Evolutionary conservation across 2,888 invertebrate genomes (phyloP).

Genomic region (Agapostemon virescens): DNA sequence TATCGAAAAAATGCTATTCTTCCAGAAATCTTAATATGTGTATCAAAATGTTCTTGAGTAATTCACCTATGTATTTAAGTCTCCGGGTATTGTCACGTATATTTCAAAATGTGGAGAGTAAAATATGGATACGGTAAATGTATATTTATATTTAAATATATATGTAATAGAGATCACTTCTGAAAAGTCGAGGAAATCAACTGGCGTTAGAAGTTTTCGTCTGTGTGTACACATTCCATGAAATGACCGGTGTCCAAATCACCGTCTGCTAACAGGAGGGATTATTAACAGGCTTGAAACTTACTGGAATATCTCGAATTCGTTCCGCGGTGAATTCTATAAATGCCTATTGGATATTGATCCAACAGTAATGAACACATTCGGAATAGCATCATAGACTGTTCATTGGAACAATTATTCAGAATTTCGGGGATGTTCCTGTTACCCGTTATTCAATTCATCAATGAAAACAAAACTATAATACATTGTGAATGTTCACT

Average conservation of each 20-base stretch:
- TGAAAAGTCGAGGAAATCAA: no score
- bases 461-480: background rate
- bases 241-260: background rate
- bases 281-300: constrained; percentile 31
- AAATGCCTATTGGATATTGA: constrained; percentile 44
- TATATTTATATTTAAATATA: no score
- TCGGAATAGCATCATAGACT: constrained; percentile 12
- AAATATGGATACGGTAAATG: no score
- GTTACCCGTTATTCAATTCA: background rate
- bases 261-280: background rate
- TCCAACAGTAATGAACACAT: constrained; percentile 38
- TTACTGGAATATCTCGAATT: constrained; percentile 36
- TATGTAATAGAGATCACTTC: no score
- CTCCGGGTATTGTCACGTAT: no score
- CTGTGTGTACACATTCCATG: background rate
- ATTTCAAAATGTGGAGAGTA: no score
- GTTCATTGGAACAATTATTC: constrained; percentile 21
- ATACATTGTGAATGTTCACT: background rate
- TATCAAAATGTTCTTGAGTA: no score
- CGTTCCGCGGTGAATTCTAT: constrained; percentile 37
- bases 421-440: background rate
- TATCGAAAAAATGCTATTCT: no score
- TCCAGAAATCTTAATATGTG: no score
- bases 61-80: no score
- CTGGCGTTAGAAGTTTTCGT: background rate